phyloP scores from a whole-genome alignment of 2,888 invertebrate species.

The Galerucella pusilla region DNA sequence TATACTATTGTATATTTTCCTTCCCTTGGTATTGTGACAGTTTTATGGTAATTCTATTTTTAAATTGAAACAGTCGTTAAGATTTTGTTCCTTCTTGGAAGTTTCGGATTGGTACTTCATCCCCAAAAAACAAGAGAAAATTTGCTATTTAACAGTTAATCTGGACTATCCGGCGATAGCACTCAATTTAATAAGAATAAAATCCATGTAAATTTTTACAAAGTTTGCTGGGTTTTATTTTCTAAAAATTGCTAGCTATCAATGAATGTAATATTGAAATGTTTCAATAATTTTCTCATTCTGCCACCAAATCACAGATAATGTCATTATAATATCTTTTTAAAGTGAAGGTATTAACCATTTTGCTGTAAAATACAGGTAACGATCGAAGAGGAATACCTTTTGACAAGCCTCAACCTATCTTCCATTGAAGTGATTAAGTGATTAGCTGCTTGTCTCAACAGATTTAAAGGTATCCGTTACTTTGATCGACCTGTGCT shows the following conservation, averaged over 20 bases:
- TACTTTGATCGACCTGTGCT: constrained; percentile 15
- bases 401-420: neutral
- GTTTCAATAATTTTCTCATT: constrained; percentile 29
- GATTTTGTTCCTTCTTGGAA: neutral
- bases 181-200: constrained; percentile 19
- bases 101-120: constrained; percentile 20
- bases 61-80: neutral
- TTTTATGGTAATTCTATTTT: neutral
- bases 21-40: no score
- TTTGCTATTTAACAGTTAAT: constrained; percentile 31
- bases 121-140: constrained; percentile 34
- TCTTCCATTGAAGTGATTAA: constrained; percentile 1
- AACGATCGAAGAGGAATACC: constrained; percentile 8
- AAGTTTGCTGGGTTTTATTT: neutral
- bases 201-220: constrained; percentile 1
- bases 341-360: constrained; percentile 19
- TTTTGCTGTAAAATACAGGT: constrained; percentile 17
- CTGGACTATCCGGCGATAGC: constrained; percentile 7
- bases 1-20: no score
- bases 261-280: constrained; percentile 16
- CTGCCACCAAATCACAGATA: constrained; percentile 20
- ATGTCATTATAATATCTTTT: constrained; percentile 23
- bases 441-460: neutral
- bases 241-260: constrained; percentile 11
- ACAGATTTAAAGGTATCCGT: neutral